These are phyloP conservation scores for Jacana jacana DNA, from an alignment of 2,113 vertebrate genomes.

Conservation along the genomic window DNA sequence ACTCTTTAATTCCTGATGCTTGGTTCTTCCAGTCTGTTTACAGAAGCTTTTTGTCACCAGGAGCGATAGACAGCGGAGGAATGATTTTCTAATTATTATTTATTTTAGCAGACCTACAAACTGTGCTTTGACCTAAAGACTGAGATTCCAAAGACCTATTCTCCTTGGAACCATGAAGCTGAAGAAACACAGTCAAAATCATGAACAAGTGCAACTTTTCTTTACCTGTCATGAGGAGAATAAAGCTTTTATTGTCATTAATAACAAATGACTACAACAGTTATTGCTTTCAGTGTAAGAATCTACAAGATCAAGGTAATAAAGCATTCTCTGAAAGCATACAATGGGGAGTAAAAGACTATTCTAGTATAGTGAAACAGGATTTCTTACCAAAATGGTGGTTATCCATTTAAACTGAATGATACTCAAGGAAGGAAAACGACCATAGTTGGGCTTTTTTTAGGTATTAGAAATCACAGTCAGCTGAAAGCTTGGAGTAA, in stretches of 20 bases:
- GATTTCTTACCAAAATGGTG: neutral
- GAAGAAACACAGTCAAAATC: slow-evolving; percentile 1
- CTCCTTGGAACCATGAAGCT: neutral
- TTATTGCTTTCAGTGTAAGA: slow-evolving; percentile 3
- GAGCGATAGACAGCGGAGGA: neutral
- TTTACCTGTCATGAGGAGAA: neutral
- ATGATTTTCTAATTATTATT: slow-evolving; percentile 16
- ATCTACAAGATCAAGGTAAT: neutral
- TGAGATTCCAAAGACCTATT: slow-evolving; percentile 9
- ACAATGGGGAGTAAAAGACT: neutral
- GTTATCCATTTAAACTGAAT: neutral
- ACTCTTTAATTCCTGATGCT: neutral
- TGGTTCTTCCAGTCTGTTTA: neutral
- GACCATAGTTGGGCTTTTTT: neutral
- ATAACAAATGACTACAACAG: slow-evolving; percentile 4
- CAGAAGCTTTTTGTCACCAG: neutral
- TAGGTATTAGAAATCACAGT: neutral
- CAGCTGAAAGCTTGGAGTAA: neutral
- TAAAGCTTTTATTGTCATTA: neutral
- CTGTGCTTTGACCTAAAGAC: neutral
- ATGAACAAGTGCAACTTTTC: neutral
- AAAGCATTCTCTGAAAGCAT: neutral
- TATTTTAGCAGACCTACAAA: neutral
- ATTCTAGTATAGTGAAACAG: neutral
- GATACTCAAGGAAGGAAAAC: neutral